Evolutionary conservation across 2,888 invertebrate species (phyloP).

Genomic region (Eilema griseolum): DNA sequence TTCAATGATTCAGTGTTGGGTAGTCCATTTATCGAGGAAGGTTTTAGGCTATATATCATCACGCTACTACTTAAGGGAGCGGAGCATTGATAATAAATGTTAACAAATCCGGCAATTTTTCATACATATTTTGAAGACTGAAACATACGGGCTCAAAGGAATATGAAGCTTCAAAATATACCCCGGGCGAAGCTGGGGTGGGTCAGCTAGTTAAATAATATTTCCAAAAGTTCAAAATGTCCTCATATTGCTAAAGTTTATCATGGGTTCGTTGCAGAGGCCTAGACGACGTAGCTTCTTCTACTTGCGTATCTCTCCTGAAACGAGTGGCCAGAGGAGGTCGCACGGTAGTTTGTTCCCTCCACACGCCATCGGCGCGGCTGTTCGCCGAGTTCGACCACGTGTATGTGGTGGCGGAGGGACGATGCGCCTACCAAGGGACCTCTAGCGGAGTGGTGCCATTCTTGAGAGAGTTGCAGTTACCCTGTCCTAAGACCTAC

Average conservation of each 20-base stretch:
- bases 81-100: no score
- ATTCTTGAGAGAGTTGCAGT: slow-evolving; percentile 91
- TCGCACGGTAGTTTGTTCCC: slow-evolving; percentile 96
- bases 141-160: no score
- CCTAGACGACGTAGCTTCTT: slow-evolving; percentile 95
- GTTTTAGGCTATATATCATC: no score
- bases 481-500: slow-evolving; percentile 96
- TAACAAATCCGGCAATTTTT: no score
- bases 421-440: slow-evolving; percentile 97
- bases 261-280: slow-evolving; percentile 88
- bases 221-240: no score
- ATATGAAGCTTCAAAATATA: no score
- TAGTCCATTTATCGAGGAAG: no score
- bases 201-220: no score
- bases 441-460: slow-evolving; percentile 92
- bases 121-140: no score
- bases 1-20: no score
- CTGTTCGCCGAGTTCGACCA: slow-evolving; percentile 97
- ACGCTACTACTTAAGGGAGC: no score
- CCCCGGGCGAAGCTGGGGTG: no score
- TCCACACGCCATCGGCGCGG: slow-evolving; percentile 98
- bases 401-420: slow-evolving; percentile 95
- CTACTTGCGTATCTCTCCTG: slow-evolving; percentile 95
- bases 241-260: neutral
- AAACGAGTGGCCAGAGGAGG: slow-evolving; percentile 94